These are phyloP conservation scores for Pogonomyrmex californicus DNA, from an alignment of 1,140 invertebrate species.

Conservation along the genomic window DNA sequence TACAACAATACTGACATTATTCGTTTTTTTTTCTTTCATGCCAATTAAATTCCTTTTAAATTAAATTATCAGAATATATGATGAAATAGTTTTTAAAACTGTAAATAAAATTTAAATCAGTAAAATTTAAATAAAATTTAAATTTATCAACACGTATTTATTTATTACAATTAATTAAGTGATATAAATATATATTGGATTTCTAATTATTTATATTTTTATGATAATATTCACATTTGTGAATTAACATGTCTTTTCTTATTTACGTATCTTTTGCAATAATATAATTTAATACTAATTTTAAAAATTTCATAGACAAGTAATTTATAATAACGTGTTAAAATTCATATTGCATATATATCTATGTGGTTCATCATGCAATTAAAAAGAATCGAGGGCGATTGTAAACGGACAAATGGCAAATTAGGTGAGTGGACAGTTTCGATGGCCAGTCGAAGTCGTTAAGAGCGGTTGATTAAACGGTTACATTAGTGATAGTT, in stretches of 20 bases:
- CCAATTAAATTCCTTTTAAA: background rate
- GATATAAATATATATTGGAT: background rate
- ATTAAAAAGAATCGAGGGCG: slow-evolving; percentile 5
- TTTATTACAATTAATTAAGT: background rate
- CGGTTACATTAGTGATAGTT: slow-evolving; percentile 78
- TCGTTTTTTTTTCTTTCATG: slow-evolving; percentile 17
- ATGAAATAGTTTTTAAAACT: background rate
- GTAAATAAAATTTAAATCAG: background rate
- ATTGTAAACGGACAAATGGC: slow-evolving; percentile 35
- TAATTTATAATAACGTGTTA: background rate
- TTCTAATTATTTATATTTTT: background rate
- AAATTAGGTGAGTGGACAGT: slow-evolving; percentile 36
- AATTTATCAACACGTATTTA: background rate
- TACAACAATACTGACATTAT: slow-evolving; percentile 39
- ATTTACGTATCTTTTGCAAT: background rate
- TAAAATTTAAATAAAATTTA: background rate
- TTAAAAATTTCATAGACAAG: background rate
- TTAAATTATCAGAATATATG: background rate
- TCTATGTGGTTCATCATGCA: background rate
- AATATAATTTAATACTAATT: background rate
- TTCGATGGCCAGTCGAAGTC: slow-evolving; percentile 25
- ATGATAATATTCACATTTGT: background rate
- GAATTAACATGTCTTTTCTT: background rate
- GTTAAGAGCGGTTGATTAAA: slow-evolving; percentile 27
- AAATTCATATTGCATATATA: slow-evolving; percentile 12